Evolutionary conservation across 2,113 vertebrate genomes (phyloP).

Genomic region (Hippopotamus amphibius): DNA sequence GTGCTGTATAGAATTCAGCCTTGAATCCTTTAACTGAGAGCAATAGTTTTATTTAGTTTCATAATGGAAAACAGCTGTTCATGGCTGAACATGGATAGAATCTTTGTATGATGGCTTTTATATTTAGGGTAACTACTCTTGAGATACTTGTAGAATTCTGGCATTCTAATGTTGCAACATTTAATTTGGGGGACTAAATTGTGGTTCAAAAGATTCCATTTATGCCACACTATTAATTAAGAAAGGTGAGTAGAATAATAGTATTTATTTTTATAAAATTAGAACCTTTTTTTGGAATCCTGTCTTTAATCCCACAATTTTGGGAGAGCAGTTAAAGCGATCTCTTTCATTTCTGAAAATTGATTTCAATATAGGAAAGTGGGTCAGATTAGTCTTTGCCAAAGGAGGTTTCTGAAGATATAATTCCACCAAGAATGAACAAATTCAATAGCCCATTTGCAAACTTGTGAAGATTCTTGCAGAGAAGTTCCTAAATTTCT

Average conservation of each 20-base stretch:
- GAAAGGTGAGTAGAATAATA: slow-evolving; percentile 19
- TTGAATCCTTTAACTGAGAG: slow-evolving; percentile 80
- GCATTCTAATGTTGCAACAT: slow-evolving; percentile 58
- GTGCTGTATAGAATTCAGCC: slow-evolving; percentile 77
- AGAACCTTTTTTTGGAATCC: neutral
- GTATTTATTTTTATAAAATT: slow-evolving; percentile 58
- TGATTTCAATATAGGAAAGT: slow-evolving; percentile 51
- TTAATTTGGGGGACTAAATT: slow-evolving; percentile 53
- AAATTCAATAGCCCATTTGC: slow-evolving; percentile 33
- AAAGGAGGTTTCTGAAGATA: slow-evolving; percentile 49
- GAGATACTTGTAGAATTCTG: slow-evolving; percentile 72
- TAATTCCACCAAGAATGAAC: slow-evolving; percentile 59
- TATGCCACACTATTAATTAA: slow-evolving; percentile 31
- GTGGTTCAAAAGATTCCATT: slow-evolving; percentile 37
- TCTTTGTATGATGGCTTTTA: slow-evolving; percentile 76
- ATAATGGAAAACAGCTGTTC: slow-evolving; percentile 82
- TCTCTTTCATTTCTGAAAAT: slow-evolving; percentile 58
- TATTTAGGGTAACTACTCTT: slow-evolving; percentile 67
- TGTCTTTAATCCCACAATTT: slow-evolving; percentile 19
- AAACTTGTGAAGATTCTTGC: slow-evolving; percentile 31
- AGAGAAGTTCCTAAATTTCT: neutral
- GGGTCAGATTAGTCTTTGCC: slow-evolving; percentile 34
- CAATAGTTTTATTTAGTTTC: slow-evolving; percentile 76
- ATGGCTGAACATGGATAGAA: slow-evolving; percentile 71
- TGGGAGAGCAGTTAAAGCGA: slow-evolving; percentile 18